Evolutionary conservation across 2,888 invertebrate species (phyloP).

Genomic region (Neuroscelio doddi): DNA sequence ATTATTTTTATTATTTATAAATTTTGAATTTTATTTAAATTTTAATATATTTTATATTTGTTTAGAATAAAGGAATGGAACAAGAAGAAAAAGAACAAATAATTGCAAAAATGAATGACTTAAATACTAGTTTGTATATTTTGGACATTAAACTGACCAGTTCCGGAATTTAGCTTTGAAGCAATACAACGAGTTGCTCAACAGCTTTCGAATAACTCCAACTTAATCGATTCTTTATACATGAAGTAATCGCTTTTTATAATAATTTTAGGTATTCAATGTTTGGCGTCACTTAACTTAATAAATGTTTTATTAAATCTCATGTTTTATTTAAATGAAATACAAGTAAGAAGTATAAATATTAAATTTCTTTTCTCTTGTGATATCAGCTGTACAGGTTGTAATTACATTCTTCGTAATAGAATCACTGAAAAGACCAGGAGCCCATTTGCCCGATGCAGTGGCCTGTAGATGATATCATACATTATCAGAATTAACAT

Average conservation of each 20-base stretch:
- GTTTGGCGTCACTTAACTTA: too few species aligned
- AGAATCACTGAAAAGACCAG: constrained; percentile 77
- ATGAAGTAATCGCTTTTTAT: too few species aligned
- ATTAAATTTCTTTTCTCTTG: too few species aligned
- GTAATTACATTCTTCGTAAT: constrained; percentile 5
- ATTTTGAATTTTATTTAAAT: too few species aligned
- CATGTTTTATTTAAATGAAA: too few species aligned
- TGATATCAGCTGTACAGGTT: too few species aligned
- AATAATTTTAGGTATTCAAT: too few species aligned
- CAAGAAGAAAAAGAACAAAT: constrained; percentile 77
- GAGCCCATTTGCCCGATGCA: constrained; percentile 92
- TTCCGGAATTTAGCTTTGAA: constrained; percentile 76
- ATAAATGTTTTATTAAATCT: too few species aligned
- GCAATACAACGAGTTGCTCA: constrained; percentile 64
- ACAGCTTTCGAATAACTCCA: background rate
- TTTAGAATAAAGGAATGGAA: constrained; percentile 71
- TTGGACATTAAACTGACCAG: constrained; percentile 78
- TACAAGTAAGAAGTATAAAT: too few species aligned
- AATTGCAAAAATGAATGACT: constrained; percentile 73
- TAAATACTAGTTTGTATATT: constrained; percentile 74
- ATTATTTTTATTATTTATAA: background rate
- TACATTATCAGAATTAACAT: too few species aligned
- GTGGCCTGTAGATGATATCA: constrained; percentile 73
- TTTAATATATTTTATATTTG: background rate
- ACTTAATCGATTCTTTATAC: too few species aligned